Conservation (phyloP, 2,113 vertebrate species). For the Sinocyclocheilus anshuiensis region DNA sequence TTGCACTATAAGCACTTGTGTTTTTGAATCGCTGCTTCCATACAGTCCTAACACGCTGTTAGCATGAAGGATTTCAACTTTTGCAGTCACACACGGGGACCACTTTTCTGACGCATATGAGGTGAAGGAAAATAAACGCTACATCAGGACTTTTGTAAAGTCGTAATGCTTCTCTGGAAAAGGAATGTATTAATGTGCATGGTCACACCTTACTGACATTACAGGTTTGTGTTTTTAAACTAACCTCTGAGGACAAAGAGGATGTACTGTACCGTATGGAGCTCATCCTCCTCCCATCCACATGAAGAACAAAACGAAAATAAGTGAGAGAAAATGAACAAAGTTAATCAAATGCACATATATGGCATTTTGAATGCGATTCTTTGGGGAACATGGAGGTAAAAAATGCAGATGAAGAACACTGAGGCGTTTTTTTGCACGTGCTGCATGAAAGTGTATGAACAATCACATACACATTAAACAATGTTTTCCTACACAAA, state of each 20-base stretch:
- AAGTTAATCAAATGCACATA: neutral
- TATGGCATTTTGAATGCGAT: neutral
- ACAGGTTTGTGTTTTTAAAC: slow-evolving; percentile 20
- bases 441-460: slow-evolving; percentile 19
- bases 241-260: slow-evolving; percentile 9
- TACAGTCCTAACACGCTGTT: slow-evolving; percentile 25
- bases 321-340: slow-evolving; percentile 7
- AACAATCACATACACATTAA: slow-evolving; percentile 10
- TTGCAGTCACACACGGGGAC: neutral
- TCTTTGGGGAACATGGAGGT: neutral
- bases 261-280: neutral
- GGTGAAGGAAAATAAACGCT: neutral
- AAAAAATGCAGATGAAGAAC: slow-evolving; percentile 36
- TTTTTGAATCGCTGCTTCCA: slow-evolving; percentile 39
- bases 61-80: slow-evolving; percentile 42
- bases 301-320: slow-evolving; percentile 12
- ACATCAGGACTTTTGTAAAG: slow-evolving; percentile 31
- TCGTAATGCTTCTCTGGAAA: slow-evolving; percentile 25
- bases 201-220: slow-evolving; percentile 42
- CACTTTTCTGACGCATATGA: slow-evolving; percentile 1
- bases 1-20: slow-evolving; percentile 34
- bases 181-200: slow-evolving; percentile 31
- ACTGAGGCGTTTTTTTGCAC: slow-evolving; percentile 40
- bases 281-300: neutral
- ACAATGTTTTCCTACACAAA: slow-evolving; percentile 16